Evolutionary conservation across 2,888 invertebrate species (phyloP).

Genomic region (Macrophya alboannulata): DNA sequence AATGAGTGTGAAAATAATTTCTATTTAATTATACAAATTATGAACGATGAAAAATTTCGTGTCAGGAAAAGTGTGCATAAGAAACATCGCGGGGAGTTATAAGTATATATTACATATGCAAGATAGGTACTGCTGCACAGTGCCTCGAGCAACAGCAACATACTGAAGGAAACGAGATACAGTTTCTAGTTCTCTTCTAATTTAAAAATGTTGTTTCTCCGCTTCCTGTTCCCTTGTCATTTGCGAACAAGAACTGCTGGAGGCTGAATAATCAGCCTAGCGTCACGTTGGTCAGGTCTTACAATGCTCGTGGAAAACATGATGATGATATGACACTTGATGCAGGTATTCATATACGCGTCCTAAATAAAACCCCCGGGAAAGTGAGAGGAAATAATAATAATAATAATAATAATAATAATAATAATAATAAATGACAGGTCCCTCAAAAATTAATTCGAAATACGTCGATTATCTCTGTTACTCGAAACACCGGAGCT

Average conservation of each 20-base stretch:
- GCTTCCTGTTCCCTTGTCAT: constrained; percentile 22
- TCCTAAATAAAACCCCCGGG: neutral
- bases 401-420: no score
- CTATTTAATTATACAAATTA: neutral
- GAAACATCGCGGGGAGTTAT: neutral
- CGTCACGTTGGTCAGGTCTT: constrained; percentile 3
- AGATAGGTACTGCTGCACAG: neutral
- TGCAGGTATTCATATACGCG: neutral
- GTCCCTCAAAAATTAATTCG: neutral
- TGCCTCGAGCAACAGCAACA: constrained; percentile 19
- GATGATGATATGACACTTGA: neutral
- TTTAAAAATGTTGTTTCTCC: constrained; percentile 33
- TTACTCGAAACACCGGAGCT: neutral
- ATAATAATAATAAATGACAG: no score
- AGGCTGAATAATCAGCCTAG: constrained; percentile 35
- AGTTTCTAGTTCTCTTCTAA: constrained; percentile 15
- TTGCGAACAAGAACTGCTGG: constrained; percentile 30
- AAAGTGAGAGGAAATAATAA: neutral
- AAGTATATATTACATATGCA: neutral
- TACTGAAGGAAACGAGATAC: constrained; percentile 18
- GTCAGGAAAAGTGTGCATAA: neutral
- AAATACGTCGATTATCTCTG: neutral
- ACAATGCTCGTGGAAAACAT: constrained; percentile 4
- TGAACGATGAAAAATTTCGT: neutral
- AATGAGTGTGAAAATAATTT: neutral